phyloP scores from a whole-genome alignment of 2,888 invertebrate species.

The Acrocyrtus sp. region DNA sequence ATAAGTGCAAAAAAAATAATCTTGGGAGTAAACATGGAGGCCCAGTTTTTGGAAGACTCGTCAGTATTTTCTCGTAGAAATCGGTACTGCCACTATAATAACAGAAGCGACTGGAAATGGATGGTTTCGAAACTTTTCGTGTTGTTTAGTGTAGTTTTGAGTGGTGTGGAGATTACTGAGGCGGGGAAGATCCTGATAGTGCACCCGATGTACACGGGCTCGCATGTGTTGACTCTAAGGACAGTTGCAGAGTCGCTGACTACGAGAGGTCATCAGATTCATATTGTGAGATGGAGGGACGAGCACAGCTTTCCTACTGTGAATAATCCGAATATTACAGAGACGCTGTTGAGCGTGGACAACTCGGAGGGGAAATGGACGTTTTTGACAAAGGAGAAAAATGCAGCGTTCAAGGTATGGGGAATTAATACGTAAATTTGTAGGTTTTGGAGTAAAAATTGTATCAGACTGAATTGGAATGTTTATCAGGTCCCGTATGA shows the following conservation, averaged over 20 bases:
- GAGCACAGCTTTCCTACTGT: constrained; percentile 61
- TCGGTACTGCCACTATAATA: constrained; percentile 2
- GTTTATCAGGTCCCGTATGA: constrained; percentile 60
- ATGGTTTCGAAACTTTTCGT: constrained; percentile 29
- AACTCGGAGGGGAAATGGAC: constrained; percentile 63
- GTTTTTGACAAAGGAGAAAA: constrained; percentile 62
- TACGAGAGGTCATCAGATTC: constrained; percentile 64
- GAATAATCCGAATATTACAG: constrained; percentile 62
- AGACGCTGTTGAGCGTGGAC: constrained; percentile 63
- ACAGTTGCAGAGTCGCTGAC: constrained; percentile 63
- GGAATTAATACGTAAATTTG: constrained; percentile 4
- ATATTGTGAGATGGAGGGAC: constrained; percentile 63
- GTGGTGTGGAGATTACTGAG: constrained; percentile 18
- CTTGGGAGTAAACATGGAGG: constrained; percentile 43
- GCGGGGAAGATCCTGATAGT: constrained; percentile 63
- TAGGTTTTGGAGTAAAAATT: background rate
- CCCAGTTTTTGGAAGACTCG: constrained; percentile 8
- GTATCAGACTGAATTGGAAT: background rate
- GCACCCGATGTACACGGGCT: constrained; percentile 64
- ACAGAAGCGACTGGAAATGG: constrained; percentile 31
- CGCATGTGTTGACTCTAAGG: constrained; percentile 64
- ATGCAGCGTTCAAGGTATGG: constrained; percentile 61
- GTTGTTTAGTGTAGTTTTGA: constrained; percentile 4
- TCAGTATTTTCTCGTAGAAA: background rate
- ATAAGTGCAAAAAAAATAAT: too few relatives aligned